Evolutionary conservation across 2,888 invertebrate genomes (phyloP), one percentile per base, ranked within the genome.

Genomic region (Andrena dorsata): DNA sequence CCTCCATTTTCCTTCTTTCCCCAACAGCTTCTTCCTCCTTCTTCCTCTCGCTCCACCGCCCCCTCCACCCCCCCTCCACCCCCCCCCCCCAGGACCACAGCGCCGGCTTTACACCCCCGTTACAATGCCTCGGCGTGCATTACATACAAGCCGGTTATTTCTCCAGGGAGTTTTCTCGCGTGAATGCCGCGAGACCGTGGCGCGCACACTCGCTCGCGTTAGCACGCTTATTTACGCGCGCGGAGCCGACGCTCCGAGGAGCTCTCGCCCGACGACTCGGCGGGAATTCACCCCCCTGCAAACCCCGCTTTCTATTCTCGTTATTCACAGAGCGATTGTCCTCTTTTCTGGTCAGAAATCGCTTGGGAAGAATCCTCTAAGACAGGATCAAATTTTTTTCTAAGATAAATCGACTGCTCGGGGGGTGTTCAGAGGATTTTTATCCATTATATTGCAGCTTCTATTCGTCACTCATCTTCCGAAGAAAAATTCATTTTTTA

Each of bases 111-210:
- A 87, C 89, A 88, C 88, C 88, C 90, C 89, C 89, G 56, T 89
- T 91, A 91, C 92, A 92, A 91, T 92, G 87, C 92, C 91, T 90
- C 82, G 83, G 90, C 92, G 91, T 91, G 89, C 92, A 92, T 92
- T 92, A 92, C 92, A 92, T 89, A 91, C 92, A 92, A 90, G 88
- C 88, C 87, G 92, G 91, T 92, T 92, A 92, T 92, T 92, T 92
- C 92, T 92, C 92, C 88, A 90, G 92, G 92, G 92, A 92, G 90
- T 91, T 92, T 91, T 91, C 91, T 91, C 91, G 86, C 91, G 91
- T 89, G 91, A 90, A 91, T 87, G 86, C 89, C 82, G 86, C 89
- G 74, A 78, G 82, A 81, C 56, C 56, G 23, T 23, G 23, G 84
- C 80, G 83, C 87, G 85, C 88, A 79, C 81, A 88, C 84, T 73